Evolutionary conservation across 2,888 invertebrate species (phyloP).

Genomic region (Drosophila quasianomalipes): DNA sequence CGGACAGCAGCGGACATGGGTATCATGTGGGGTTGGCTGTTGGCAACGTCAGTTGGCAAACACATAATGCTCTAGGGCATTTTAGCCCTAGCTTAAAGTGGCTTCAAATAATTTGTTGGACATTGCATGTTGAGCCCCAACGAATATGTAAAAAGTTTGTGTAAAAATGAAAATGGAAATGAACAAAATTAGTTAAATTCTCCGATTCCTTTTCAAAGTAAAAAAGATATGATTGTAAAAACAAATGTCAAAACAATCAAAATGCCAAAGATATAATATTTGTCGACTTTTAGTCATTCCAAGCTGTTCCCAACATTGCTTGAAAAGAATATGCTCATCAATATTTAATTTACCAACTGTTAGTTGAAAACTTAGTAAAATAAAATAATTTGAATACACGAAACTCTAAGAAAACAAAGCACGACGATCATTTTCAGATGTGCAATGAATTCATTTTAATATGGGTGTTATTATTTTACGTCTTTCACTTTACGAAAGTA

Average conservation of each 20-base stretch:
- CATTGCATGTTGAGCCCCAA: conserved; percentile 3
- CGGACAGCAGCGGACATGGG: conserved; percentile 17
- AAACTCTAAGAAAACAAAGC: background rate
- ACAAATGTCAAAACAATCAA: background rate
- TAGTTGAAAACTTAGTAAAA: background rate
- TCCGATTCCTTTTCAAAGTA: background rate
- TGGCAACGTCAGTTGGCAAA: conserved; percentile 45
- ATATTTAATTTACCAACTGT: background rate
- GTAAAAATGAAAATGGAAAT: background rate
- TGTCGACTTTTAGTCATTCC: background rate
- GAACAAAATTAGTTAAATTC: background rate
- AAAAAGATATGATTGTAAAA: background rate
- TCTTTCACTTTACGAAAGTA: background rate
- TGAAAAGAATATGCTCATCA: background rate
- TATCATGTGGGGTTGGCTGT: conserved; percentile 25
- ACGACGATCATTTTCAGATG: background rate
- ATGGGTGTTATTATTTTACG: background rate
- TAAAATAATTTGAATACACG: rapidly evolving
- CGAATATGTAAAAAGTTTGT: background rate
- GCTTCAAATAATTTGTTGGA: conserved; percentile 22
- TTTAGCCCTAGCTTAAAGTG: conserved; percentile 19
- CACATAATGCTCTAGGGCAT: conserved; percentile 53
- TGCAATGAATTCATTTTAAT: background rate
- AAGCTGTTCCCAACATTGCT: background rate
- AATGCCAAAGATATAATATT: background rate